Evolutionary conservation across 2,888 invertebrate species (phyloP), one percentile per base, ranked within the genome.

Genomic region (Tenthredo livida): DNA sequence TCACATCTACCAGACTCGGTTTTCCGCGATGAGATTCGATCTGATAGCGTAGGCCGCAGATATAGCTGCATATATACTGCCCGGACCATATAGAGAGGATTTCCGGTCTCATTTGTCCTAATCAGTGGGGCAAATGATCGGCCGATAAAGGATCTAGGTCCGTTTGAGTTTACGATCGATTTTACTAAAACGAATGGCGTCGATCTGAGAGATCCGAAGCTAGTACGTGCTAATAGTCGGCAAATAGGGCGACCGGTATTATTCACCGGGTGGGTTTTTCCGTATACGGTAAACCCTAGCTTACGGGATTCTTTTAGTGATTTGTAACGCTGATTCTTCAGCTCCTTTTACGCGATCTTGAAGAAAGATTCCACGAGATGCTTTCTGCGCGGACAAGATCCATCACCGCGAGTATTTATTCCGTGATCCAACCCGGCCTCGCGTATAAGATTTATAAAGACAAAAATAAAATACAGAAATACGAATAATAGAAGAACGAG

Each of bases 241-340:
- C 91, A 90, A 91, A 90, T 91, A 90, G 89, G 89, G 89, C 86
- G 86, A 88, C 86, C 83, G 85, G 88, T 88, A 90, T 91, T 89
- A 91, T 90, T 91, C 90, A 88, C 87, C 88, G 86, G 12, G 86
- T 87, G 88, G 86, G 86, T 86, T 54, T 54, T 54, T 12, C 90
- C 90, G 87, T 90, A 90, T 91, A 90, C 88, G 91, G 90, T 25
- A 29, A 50, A 77, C 43, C 43, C 43, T 43, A 15, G 73, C 73
- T 50, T 50, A n/a, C 21, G 9, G 75, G 75, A 77, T 77, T 77
- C 75, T 77, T 77, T 77, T 77, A 47, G 75, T 77, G 75, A 77
- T 77, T 77, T 77, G 75, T 50, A 77, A 77, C 75, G 54, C 47
- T 50, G 75, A 50, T 77, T 21, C 7, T 37, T 47, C 29, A 77